Percentiles rank a stretch among this genome's conserved stretches.
Conservation (phyloP, 2,888 invertebrate genomes). For the Dermolepida albohirtum region DNA sequence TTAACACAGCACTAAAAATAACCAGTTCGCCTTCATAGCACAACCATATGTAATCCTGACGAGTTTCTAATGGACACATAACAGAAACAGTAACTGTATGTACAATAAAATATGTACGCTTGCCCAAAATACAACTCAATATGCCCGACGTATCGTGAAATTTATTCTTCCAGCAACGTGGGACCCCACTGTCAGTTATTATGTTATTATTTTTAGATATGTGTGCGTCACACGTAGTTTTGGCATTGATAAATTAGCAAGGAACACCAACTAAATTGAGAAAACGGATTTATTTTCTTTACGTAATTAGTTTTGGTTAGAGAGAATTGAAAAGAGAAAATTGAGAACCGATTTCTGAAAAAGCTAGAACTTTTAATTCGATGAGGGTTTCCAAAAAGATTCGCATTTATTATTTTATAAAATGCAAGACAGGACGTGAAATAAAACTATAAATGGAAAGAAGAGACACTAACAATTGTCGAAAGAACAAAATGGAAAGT, state of each 20-base stretch:
- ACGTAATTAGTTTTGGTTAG: constrained; percentile 1
- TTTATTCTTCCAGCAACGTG: constrained; percentile 31
- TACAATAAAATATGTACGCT: constrained; percentile 15
- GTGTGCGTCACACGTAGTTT: constrained; percentile 55
- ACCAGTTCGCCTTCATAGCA: no score
- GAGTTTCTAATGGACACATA: no score
- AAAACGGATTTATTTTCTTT: constrained; percentile 28
- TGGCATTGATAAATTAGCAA: constrained; percentile 55
- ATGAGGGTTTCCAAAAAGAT: no score
- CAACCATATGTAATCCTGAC: no score
- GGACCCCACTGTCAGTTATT: constrained; percentile 28
- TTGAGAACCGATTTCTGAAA: no score
- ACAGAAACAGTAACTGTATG: constrained; percentile 1
- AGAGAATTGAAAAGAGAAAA: not conserved
- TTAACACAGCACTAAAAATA: no score
- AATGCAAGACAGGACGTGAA: no score
- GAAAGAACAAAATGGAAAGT: no score
- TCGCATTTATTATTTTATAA: no score
- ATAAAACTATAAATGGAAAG: no score
- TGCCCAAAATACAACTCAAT: constrained; percentile 17
- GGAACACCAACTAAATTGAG: constrained; percentile 24
- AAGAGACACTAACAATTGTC: no score
- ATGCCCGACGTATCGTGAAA: constrained; percentile 18
- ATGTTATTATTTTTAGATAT: constrained; percentile 57
- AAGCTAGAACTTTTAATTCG: no score